phyloP scores from a whole-genome alignment of 2,113 vertebrate genomes.

The Nycticebus coucang region DNA sequence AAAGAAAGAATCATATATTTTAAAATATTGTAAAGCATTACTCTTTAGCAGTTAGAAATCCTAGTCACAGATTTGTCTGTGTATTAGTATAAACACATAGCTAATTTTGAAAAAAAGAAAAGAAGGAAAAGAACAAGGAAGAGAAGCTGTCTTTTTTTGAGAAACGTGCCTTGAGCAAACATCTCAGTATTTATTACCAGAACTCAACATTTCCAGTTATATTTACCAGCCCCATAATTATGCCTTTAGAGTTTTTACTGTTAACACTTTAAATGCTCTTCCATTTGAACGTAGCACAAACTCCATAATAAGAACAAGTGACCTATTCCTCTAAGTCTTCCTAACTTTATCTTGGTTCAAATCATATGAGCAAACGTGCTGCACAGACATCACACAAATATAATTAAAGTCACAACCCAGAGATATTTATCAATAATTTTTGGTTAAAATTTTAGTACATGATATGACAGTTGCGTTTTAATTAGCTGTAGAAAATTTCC shows the following conservation, averaged over 20 bases:
- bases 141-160: neutral
- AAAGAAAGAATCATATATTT: neutral
- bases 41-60: neutral
- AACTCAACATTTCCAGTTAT: neutral
- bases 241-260: neutral
- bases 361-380: neutral
- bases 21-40: neutral
- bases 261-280: neutral
- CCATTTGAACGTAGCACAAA: neutral
- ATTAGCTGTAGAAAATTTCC: neutral
- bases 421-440: neutral
- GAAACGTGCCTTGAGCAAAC: neutral
- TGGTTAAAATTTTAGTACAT: neutral
- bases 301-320: neutral
- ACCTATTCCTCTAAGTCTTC: neutral
- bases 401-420: neutral
- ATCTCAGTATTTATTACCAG: neutral
- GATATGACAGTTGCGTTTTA: neutral
- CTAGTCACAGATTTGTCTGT: neutral
- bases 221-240: too few species aligned
- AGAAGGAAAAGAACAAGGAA: too few species aligned
- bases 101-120: neutral
- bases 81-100: neutral
- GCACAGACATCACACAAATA: neutral
- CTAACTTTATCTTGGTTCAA: neutral